Percentiles rank a stretch among this genome's conserved stretches.
These are phyloP conservation scores for Penaeus vannamei DNA, from an alignment of 1,140 invertebrate genomes.

Conservation along the genomic window DNA sequence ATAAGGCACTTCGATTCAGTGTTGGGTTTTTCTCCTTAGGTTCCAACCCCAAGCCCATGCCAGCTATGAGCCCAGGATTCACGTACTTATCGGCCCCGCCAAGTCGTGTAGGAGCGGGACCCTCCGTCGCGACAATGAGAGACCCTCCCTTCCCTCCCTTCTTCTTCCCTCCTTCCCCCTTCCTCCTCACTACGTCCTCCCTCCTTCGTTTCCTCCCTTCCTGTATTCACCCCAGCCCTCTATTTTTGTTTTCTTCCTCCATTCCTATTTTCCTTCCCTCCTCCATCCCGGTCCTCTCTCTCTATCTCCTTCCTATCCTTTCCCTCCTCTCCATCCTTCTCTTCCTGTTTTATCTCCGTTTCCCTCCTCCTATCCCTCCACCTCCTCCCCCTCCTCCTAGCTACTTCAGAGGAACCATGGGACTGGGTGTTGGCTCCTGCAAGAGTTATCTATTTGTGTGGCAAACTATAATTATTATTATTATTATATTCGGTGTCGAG, in stretches of 20 bases:
- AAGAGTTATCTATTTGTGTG: constrained; percentile 18
- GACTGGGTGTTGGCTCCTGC: constrained; percentile 39
- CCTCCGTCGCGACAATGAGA: background rate
- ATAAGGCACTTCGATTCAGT: constrained; percentile 22
- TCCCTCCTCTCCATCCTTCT: no score
- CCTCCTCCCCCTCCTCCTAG: background rate
- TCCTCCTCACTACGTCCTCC: background rate
- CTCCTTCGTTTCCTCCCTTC: background rate
- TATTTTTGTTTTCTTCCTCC: no score
- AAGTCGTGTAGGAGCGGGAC: background rate
- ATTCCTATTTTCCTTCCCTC: no score
- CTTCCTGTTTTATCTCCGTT: no score
- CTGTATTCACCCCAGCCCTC: no score
- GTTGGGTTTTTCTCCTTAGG: constrained; percentile 8
- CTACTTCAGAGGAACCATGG: constrained; percentile 30
- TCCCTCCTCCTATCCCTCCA: background rate
- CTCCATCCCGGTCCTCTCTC: no score
- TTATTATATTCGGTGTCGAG: constrained; percentile 38
- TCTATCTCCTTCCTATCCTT: no score
- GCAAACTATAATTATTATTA: constrained; percentile 21
- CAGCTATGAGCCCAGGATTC: constrained; percentile 29
- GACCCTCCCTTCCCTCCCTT: background rate
- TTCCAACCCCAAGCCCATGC: constrained; percentile 58
- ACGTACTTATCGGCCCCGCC: background rate
- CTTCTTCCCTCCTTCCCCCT: background rate